Percentiles rank a stretch among this genome's conserved stretches.
Evolutionary conservation across 2,113 vertebrate genomes (phyloP).

Genomic region (Plecturocebus donacophilus): DNA sequence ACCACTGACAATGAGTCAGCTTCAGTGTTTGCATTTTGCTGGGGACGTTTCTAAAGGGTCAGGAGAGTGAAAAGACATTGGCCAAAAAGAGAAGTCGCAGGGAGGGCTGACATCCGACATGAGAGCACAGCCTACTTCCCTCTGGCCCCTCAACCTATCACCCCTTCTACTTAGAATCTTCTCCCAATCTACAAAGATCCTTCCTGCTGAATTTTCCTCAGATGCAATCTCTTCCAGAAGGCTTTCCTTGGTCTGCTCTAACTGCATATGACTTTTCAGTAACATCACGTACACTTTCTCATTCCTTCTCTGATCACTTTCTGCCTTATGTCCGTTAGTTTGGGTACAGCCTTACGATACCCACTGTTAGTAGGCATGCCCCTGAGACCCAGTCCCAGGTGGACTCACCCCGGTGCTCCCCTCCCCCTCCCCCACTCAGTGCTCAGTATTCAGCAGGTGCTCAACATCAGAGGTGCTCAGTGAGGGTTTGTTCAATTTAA

Average conservation of each 20-base stretch:
- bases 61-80: conserved; percentile 46
- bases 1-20: conserved; percentile 66
- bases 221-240: background rate
- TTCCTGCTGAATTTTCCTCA: background rate
- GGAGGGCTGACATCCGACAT: conserved; percentile 46
- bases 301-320: background rate
- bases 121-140: background rate
- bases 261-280: background rate
- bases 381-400: background rate
- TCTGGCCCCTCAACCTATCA: background rate
- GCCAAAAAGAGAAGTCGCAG: conserved; percentile 54
- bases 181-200: background rate
- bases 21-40: conserved; percentile 52
- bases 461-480: conserved; percentile 40
- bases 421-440: background rate
- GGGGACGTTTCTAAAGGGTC: conserved; percentile 62
- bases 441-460: conserved; percentile 45
- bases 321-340: background rate
- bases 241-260: background rate
- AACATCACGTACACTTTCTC: background rate
- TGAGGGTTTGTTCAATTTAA: conserved; percentile 28
- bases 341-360: background rate
- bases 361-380: background rate
- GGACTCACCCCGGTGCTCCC: background rate
- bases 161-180: background rate